These are phyloP conservation scores for Hypsopygia costalis DNA, from an alignment of 2,888 invertebrate species.

Conservation along the genomic window DNA sequence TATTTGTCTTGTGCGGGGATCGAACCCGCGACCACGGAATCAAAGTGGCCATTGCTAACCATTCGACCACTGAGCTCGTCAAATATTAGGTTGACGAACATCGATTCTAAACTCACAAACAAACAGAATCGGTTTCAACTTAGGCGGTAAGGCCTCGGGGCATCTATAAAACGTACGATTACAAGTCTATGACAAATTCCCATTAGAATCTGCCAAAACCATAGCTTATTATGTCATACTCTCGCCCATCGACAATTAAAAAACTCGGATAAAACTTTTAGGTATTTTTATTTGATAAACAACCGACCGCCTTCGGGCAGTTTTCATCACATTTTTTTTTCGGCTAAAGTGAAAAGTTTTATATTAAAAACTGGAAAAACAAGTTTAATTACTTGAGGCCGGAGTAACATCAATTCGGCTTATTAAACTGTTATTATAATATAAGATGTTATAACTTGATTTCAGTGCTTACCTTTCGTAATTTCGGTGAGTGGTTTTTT, in stretches of 20 bases:
- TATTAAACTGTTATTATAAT: conserved; percentile 55
- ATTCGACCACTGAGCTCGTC: too few species aligned
- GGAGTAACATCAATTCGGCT: conserved; percentile 48
- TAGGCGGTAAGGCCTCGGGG: too few species aligned
- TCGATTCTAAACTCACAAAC: too few species aligned
- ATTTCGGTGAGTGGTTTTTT: not conserved
- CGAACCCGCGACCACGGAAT: too few species aligned
- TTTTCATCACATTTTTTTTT: conserved; percentile 34
- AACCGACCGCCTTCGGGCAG: conserved; percentile 19
- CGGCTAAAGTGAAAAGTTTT: conserved; percentile 58
- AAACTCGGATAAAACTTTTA: conserved; percentile 3
- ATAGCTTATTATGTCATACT: not conserved
- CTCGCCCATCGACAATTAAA: conserved; percentile 8
- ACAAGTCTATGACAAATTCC: too few species aligned
- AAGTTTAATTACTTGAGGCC: conserved; percentile 63
- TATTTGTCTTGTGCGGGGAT: too few species aligned
- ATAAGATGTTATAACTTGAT: conserved; percentile 28
- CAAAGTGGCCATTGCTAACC: too few species aligned
- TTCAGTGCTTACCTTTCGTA: conserved; percentile 20
- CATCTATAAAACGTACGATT: too few species aligned
- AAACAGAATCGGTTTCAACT: too few species aligned
- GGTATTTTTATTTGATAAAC: conserved; percentile 20
- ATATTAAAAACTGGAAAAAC: conserved; percentile 64
- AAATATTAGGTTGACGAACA: too few species aligned
- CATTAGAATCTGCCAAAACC: too few species aligned